Evolutionary conservation across 2,888 invertebrate species (phyloP), one percentile per base, ranked within the genome.

Genomic region (Nephrotoma flavescens): DNA sequence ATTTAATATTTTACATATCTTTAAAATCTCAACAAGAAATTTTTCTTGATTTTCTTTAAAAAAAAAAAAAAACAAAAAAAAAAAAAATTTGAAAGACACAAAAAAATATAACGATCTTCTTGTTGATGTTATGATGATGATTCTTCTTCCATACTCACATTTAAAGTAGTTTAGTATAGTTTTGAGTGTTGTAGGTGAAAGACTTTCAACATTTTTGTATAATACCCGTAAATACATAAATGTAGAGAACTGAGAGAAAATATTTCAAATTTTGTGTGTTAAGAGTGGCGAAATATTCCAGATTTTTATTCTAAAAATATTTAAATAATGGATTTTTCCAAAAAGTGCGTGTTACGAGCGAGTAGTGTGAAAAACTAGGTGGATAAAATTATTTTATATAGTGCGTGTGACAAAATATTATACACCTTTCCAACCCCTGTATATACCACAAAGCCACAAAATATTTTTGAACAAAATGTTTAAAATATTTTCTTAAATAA

Each of bases 161-260:
- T 86, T 86, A 31, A 86, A 45, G 41, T 86, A 86, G 86, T 52
- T 86, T 86, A 86, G 86, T 86, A 41, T 52, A 86, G 86, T 86
- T 86, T 86, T 42, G 86, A 86, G 86, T 86, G 86, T 57, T 86
- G 86, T 52, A 86, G 86, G 52, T 86, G 41, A 52, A 86, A 86
- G 86, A 45, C 47, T 86, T 86, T 86, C 52, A 86, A 19, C 31
- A 44, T 86, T 45, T 84, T 42, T 84, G 11, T 47, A 11, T n/a
- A 47, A 3, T 12, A 47, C 1, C 11, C 47, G 47, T 47, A 47
- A 11, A 42, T 84, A 42, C 15, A 42, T 84, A n/a, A 84, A 42
- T 84, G 31, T 71, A 57, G 31, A 85, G 11, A 15, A 42, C 15
- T 44, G 45, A 86, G 85, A 45, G 45, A 47, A 31, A 1, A 44